A percentile compares a stretch with the other conserved stretches of the same genome.
These are phyloP conservation scores for Pocillopora damicornis DNA, from an alignment of 64 coral and sea anemone species.

Conservation along the genomic window DNA sequence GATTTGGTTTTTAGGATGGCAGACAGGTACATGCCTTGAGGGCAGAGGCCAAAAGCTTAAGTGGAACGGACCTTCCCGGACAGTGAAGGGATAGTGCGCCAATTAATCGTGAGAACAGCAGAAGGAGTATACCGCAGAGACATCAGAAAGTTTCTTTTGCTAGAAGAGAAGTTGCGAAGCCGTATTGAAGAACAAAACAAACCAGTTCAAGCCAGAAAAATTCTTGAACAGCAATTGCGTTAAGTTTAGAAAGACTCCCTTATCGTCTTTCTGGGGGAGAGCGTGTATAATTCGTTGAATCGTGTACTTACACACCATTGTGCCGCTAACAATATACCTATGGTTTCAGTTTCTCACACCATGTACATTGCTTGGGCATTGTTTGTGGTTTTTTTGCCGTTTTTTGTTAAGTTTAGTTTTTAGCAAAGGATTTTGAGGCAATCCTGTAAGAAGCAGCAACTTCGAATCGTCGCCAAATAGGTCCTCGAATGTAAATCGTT, in stretches of 20 bases:
- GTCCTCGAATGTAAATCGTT: too few relatives aligned
- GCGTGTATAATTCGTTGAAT: neutral
- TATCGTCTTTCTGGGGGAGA: neutral
- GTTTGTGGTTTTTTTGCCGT: too few relatives aligned
- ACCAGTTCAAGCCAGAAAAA: neutral
- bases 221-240: neutral
- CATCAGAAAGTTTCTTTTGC: conserved; percentile 45
- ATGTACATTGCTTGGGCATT: too few relatives aligned
- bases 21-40: conserved; percentile 40
- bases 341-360: too few relatives aligned
- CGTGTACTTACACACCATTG: too few relatives aligned
- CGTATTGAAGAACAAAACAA: neutral
- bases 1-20: conserved; percentile 22
- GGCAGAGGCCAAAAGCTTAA: conserved; percentile 55
- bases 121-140: conserved; percentile 48
- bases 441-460: too few relatives aligned
- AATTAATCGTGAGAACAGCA: conserved; percentile 53
- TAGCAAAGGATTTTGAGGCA: too few relatives aligned
- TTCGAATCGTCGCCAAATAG: too few relatives aligned
- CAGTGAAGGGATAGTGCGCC: conserved; percentile 42
- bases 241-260: neutral
- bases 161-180: conserved; percentile 52
- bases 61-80: conserved; percentile 40
- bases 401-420: too few relatives aligned
- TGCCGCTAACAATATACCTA: too few relatives aligned